phyloP scores from a whole-genome alignment of 2,113 vertebrate species.

The Heptranchias perlo region DNA sequence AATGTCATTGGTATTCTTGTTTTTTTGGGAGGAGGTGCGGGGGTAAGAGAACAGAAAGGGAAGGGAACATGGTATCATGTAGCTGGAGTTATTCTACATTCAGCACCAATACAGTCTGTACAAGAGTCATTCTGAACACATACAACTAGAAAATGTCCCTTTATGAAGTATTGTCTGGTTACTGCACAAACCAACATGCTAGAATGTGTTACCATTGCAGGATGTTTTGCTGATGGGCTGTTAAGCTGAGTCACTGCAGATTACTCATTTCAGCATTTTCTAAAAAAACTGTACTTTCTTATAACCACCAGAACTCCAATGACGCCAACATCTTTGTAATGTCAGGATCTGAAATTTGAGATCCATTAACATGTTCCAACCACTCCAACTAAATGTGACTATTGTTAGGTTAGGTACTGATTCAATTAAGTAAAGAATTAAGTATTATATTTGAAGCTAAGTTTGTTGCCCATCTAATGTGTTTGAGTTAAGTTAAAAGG shows the following conservation, averaged over 20 bases:
- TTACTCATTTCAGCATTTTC: background rate
- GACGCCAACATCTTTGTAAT: background rate
- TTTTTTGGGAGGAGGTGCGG: background rate
- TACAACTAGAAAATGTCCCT: background rate
- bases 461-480: background rate
- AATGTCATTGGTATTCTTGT: background rate
- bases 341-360: background rate
- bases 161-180: background rate
- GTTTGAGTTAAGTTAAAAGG: background rate
- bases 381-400: background rate
- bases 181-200: background rate
- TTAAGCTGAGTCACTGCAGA: background rate
- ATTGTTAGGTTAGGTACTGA: background rate
- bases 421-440: conserved; percentile 1
- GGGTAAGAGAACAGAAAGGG: background rate
- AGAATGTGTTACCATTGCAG: background rate
- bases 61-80: background rate
- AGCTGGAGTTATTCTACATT: background rate
- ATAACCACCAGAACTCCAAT: background rate
- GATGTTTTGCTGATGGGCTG: background rate
- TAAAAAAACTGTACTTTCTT: conserved; percentile 8
- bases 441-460: background rate
- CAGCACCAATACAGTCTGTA: background rate
- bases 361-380: background rate
- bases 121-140: background rate